Conservation (phyloP, 2,888 invertebrate species). For the Epiblema foenella region DNA sequence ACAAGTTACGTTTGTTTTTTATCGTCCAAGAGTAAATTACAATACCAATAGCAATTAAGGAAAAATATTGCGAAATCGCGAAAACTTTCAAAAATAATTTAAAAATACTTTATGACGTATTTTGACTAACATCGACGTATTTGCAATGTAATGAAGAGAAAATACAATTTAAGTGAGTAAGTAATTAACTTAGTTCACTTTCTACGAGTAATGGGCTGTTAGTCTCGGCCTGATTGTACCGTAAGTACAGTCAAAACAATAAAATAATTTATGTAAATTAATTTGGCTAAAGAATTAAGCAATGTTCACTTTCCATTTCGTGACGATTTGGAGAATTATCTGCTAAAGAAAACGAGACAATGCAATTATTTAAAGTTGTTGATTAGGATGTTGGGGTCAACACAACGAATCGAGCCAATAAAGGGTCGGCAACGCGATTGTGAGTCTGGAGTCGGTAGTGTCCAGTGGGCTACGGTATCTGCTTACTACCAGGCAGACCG, state of each 20-base stretch:
- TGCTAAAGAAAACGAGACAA: conserved; percentile 4
- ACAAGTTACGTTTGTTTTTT: too few species aligned
- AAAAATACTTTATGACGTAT: conserved; percentile 24
- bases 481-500: too few species aligned
- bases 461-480: too few species aligned
- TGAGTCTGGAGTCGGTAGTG: too few species aligned
- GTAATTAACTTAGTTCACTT: conserved; percentile 61
- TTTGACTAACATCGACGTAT: conserved; percentile 56
- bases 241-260: conserved; percentile 58
- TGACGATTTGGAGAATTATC: conserved; percentile 45
- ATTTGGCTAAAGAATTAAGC: conserved; percentile 43
- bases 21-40: too few species aligned
- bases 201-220: conserved; percentile 65
- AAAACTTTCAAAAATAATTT: conserved; percentile 7
- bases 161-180: conserved; percentile 53
- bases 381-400: too few species aligned
- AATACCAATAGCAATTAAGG: too few species aligned
- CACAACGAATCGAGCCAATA: too few species aligned
- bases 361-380: background rate
- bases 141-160: conserved; percentile 59
- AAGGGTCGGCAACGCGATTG: too few species aligned
- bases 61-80: background rate
- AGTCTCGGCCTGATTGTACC: conserved; percentile 67
- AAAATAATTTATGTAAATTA: conserved; percentile 53
- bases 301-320: conserved; percentile 58